Base-by-base conservation (phyloP, 1,140 invertebrate species). In the Pentalonia nigronervosa region DNA sequence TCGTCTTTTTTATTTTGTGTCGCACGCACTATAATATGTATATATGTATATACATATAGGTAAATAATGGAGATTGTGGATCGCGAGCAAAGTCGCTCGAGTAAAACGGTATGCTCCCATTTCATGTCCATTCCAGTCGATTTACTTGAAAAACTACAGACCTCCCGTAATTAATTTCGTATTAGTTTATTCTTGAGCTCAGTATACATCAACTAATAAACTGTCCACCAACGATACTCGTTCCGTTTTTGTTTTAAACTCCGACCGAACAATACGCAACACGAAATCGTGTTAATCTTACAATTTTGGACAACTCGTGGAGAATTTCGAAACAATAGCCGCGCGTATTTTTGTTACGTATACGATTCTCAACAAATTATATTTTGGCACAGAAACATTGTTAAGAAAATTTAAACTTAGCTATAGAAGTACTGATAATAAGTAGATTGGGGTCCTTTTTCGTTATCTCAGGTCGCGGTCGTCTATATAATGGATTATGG, bases 41-140 rank as follows among this genome's bases (percentile, higher is more conserved):
- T 36, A 20, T 83, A 81, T 34, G 21, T 7, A 7, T 7, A 81
- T 67, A 67, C 60, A 1, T 9, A 14, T n/a, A 11, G 8, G 60
- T 67, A 67, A 20, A n/a, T 21, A 36, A 34, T 21, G 41, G 30
- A 84, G 83, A 56, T 91, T 47, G 20, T 47, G 41, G 6, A 81
- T 67, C 56, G 8, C 76, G 47, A 48, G 34, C 41, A 81, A 76
- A 76, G 11, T 81, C 76, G 21, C 91, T 34, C 45, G 47, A 36
- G 41, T 92, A 50, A 81, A 92, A 92, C 91, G 90, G 89, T 41
- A 56, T 23, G 14, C 8, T 90, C 56, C 23, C 34, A 14, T 90
- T 90, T 60, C 86, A 47, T 48, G 47, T 48, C 41, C 86, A 84
- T 84, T 84, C 83, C 83, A 14, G 41, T 84, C 41, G 83, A 84